Base-by-base conservation (phyloP, 2,797 vertebrate genomes). In the Helarctos malayanus region DNA sequence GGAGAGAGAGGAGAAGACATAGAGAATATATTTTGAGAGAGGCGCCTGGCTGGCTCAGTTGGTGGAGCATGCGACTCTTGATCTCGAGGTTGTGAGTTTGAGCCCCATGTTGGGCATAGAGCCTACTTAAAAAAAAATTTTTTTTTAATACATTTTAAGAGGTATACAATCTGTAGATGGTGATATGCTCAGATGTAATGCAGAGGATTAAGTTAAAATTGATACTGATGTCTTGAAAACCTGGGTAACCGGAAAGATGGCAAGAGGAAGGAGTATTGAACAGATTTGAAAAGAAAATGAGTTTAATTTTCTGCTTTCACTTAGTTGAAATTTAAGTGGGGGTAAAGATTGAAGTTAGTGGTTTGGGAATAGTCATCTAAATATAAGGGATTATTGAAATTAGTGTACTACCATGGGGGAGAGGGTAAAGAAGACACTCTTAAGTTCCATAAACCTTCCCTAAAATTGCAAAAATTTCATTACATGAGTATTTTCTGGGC, bases 261-360 rank as follows among this genome's bases (percentile, higher is more conserved):
- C 73, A 94, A 27, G n/a, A 49, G 57, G 23, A 59, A 59, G 57
- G 23, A 92, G 13, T 81, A 41, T 65, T 90, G 32, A 88, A 32
- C 41, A 80, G 8, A 76, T 92, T 86, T 84, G 59, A 87, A 94
- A 56, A 89, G 27, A 79, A 89, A 88, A 63, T 89, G 41, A 84
- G 8, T 89, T 96, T 71, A 45, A 35, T 80, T 94, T 84, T 94
- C 21, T 80, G n/a, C 35, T 94, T 92, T 90, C 65, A 54, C 16
- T 91, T 94, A 92, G 21, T 81, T 68, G 57, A 56, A 65, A 27
- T 84, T 95, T 76, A 65, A 75, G 38, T 41, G 25, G 27, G 54
- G 18, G 15, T 73, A 88, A 96, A 78, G 41, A 80, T 75, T 75
- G 23, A 94, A 91, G n/a, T 94, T 89, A 54, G 29, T 88, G 15